phyloP scores from a whole-genome alignment of 2,113 vertebrate species.

The Periophthalmus modestus region DNA sequence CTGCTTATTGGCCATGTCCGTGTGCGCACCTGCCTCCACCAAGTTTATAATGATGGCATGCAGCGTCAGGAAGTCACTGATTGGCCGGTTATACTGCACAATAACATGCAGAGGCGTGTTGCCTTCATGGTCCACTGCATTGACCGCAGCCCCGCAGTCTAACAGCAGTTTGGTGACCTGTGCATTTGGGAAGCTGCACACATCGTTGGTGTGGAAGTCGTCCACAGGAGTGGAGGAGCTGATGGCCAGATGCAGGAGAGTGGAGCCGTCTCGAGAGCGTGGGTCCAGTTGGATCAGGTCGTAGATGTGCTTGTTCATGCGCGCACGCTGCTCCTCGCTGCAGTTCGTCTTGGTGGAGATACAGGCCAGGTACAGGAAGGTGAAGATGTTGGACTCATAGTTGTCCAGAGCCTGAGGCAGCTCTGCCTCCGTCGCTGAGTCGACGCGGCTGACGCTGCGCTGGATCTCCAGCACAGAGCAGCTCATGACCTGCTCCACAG shows the following conservation, averaged over 20 bases:
- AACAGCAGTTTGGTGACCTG: constrained; percentile 92
- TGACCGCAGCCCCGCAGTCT: constrained; percentile 91
- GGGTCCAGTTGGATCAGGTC: constrained; percentile 91
- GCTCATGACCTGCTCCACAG: constrained; percentile 90
- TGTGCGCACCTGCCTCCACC: constrained; percentile 96
- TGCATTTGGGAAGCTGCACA: constrained; percentile 95
- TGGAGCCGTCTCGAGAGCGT: constrained; percentile 86
- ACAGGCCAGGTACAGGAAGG: constrained; percentile 94
- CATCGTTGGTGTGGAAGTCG: constrained; percentile 97
- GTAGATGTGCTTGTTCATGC: constrained; percentile 96
- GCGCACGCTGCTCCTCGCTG: constrained; percentile 81
- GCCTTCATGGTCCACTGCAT: constrained; percentile 89
- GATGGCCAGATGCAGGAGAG: constrained; percentile 90
- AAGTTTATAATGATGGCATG: constrained; percentile 97
- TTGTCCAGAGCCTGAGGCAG: constrained; percentile 85
- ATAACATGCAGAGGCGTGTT: constrained; percentile 96
- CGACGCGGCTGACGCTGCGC: constrained; percentile 85
- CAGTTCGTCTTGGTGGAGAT: constrained; percentile 95
- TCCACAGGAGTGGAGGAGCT: constrained; percentile 93
- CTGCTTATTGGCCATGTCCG: constrained; percentile 97
- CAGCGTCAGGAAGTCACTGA: constrained; percentile 97
- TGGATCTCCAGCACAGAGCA: constrained; percentile 94
- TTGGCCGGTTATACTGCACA: constrained; percentile 97
- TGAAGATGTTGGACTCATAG: constrained; percentile 95
- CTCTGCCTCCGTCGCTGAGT: constrained; percentile 79